A percentile compares a stretch with the other conserved stretches of the same genome.
Conservation (phyloP, 53 echinoderm and acorn worm genomes). For the Paracentrotus lividus region DNA sequence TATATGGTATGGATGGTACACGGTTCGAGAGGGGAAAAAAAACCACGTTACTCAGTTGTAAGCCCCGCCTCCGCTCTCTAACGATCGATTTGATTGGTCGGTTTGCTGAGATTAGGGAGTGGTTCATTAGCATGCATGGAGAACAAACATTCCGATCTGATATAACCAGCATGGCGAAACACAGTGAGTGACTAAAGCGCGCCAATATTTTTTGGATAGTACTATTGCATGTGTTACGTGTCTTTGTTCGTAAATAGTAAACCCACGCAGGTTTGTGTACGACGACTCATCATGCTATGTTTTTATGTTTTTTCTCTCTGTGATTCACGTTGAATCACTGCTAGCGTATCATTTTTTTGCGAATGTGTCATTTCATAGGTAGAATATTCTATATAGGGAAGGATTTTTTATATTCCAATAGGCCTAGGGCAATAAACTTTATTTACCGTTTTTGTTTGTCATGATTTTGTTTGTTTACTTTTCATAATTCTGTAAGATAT, state of each 20-base stretch:
- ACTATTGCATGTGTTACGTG: not conserved
- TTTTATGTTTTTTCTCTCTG: constrained; percentile 24
- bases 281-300: constrained; percentile 5
- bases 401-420: too few species aligned
- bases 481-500: too few species aligned
- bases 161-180: constrained; percentile 56
- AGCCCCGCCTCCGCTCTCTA: constrained; percentile 48
- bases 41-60: constrained; percentile 59
- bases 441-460: too few species aligned
- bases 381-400: too few species aligned
- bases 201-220: constrained; percentile 49
- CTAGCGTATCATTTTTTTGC: not conserved
- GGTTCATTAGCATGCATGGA: constrained; percentile 72
- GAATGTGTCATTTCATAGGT: constrained; percentile 36
- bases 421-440: too few species aligned
- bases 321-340: constrained; percentile 69
- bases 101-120: constrained; percentile 49
- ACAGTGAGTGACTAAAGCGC: constrained; percentile 71
- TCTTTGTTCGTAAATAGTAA: constrained; percentile 53
- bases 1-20: too few species aligned
- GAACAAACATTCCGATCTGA: constrained; percentile 67
- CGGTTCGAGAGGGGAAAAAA: not conserved
- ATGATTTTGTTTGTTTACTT: too few species aligned
- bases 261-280: constrained; percentile 55
- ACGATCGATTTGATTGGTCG: constrained; percentile 47